Percentiles rank a stretch among this genome's conserved stretches.
Evolutionary conservation across 2,113 vertebrate genomes (phyloP).

Genomic region (Larimichthys crocea): DNA sequence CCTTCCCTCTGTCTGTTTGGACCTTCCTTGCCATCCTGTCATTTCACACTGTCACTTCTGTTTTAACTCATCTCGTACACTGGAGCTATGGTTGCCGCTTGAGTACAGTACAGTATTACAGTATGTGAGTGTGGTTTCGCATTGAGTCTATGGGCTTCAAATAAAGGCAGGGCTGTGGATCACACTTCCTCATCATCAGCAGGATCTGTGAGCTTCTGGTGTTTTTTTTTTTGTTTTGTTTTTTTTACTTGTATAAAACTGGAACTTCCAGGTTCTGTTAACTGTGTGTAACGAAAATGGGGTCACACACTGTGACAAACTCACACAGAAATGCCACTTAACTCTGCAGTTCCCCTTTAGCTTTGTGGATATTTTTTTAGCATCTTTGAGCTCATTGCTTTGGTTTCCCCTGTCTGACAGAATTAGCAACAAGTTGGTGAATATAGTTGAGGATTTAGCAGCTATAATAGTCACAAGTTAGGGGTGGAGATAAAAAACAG

Average conservation of each 20-base stretch:
- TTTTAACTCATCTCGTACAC: conserved; percentile 70
- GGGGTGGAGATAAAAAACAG: background rate
- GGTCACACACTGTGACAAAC: no score
- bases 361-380: background rate
- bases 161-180: conserved; percentile 53
- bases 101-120: background rate
- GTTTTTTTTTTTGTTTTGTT: background rate
- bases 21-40: conserved; percentile 61
- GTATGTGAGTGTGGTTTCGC: conserved; percentile 32
- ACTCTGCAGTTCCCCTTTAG: no score
- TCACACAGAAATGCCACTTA: background rate
- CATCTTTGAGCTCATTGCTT: background rate
- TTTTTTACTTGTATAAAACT: conserved; percentile 35
- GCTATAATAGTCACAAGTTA: background rate
- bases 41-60: conserved; percentile 78
- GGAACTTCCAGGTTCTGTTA: conserved; percentile 37
- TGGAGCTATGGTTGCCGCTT: conserved; percentile 38
- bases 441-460: background rate
- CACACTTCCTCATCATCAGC: conserved; percentile 43
- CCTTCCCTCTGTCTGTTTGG: conserved; percentile 74
- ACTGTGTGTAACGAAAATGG: background rate
- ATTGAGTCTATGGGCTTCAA: conserved; percentile 57
- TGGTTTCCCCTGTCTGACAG: background rate
- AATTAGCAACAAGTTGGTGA: background rate
- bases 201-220: conserved; percentile 16